Percentiles rank a stretch among this genome's conserved stretches.
Evolutionary conservation across 1,140 invertebrate species (phyloP).

Genomic region (Lerema accius): DNA sequence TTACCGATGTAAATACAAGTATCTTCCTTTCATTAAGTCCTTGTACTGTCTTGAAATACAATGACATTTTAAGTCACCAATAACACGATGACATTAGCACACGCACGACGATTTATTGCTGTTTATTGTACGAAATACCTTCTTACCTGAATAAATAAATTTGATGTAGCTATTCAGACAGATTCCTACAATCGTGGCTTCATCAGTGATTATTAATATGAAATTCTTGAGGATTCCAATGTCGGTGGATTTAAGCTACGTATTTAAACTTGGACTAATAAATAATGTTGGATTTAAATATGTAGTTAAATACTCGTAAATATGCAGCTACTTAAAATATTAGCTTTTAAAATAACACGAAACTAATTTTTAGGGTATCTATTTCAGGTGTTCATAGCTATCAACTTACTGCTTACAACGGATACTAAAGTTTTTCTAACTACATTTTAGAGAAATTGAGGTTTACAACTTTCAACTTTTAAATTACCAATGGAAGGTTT

Average conservation of each 20-base stretch:
- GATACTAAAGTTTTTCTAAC: too few relatives aligned
- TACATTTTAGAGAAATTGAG: too few relatives aligned
- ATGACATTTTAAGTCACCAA: conserved; percentile 37
- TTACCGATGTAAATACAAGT: conserved; percentile 29
- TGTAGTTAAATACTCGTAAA: too few relatives aligned
- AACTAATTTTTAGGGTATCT: too few relatives aligned
- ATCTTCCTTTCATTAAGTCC: conserved; percentile 38
- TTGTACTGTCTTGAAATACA: conserved; percentile 35
- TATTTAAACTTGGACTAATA: neutral
- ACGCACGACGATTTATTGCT: conserved; percentile 31
- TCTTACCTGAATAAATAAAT: conserved; percentile 13
- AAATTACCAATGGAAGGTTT: too few relatives aligned
- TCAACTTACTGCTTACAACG: too few relatives aligned
- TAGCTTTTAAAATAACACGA: too few relatives aligned
- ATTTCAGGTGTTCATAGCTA: too few relatives aligned
- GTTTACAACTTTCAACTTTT: too few relatives aligned
- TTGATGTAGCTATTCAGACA: conserved; percentile 13
- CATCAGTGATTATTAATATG: conserved; percentile 8
- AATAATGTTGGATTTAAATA: too few relatives aligned
- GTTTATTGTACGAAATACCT: conserved; percentile 32
- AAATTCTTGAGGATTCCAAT: neutral
- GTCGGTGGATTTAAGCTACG: neutral
- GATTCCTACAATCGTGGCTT: conserved; percentile 6
- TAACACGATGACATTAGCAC: conserved; percentile 39
- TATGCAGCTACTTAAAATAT: too few relatives aligned